A percentile compares a stretch with the other conserved stretches of the same genome.
phyloP scores from a whole-genome alignment of 2,113 vertebrate genomes.

The Mustelus asterias region DNA sequence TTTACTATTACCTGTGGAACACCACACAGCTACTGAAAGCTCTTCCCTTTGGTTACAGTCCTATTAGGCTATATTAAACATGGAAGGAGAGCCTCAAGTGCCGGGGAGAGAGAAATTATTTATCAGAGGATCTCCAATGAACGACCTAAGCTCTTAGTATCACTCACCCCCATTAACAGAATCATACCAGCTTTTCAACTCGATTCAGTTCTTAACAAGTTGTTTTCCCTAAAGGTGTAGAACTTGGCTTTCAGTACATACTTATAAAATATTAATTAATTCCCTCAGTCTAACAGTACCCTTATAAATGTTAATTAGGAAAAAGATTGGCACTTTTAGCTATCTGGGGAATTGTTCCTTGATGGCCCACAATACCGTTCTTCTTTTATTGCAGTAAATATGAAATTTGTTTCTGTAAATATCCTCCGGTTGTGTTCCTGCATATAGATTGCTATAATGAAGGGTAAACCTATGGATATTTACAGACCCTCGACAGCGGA shows the following conservation, averaged over 20 bases:
- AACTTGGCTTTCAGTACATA: not conserved
- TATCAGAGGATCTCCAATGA: not conserved
- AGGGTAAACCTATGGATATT: slow-evolving; percentile 19
- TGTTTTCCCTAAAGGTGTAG: slow-evolving; percentile 25
- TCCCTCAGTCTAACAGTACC: slow-evolving; percentile 8
- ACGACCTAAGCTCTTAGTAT: not conserved
- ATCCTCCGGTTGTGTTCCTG: slow-evolving; percentile 28
- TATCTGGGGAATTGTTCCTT: slow-evolving; percentile 12
- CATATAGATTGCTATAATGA: slow-evolving; percentile 36
- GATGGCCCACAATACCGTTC: not conserved
- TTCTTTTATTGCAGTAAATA: slow-evolving; percentile 13
- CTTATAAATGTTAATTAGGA: slow-evolving; percentile 33
- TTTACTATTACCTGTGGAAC: not conserved
- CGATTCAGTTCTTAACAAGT: not conserved
- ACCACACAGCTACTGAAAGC: not conserved
- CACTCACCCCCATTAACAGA: slow-evolving; percentile 29
- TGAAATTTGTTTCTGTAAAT: slow-evolving; percentile 32
- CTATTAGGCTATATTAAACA: not conserved
- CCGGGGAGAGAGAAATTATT: not conserved
- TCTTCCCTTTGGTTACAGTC: not conserved
- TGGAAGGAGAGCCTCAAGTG: not conserved
- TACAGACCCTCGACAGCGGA: slow-evolving; percentile 12
- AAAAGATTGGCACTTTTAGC: slow-evolving; percentile 8
- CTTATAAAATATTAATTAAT: slow-evolving; percentile 35
- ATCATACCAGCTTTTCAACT: not conserved